phyloP scores from a whole-genome alignment of 2,113 vertebrate species.

The Xenopus tropicalis region UCB_Xtro_10.0 CM004447.2:102095001-102095500 shows the following conservation, averaged over 20 bases:
- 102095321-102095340: not conserved
- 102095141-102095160: too few relatives aligned
- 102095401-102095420: not conserved
- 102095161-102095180: too few relatives aligned
- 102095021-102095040: too few relatives aligned
- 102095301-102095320: too few relatives aligned
- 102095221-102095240: not conserved
- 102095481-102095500: too few relatives aligned
- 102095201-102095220: not conserved
- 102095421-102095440: not conserved
- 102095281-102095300: not conserved
- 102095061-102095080: not conserved
- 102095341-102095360: slow-evolving; percentile 1
- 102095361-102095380: not conserved
- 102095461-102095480: too few relatives aligned
- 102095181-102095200: slow-evolving; percentile 5
- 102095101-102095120: too few relatives aligned
- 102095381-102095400: not conserved
- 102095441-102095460: not conserved
- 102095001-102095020: slow-evolving; percentile 1
- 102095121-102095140: too few relatives aligned
- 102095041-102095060: not conserved
- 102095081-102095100: too few relatives aligned
- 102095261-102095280: not conserved
- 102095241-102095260: not conserved